Conservation (phyloP, 2,113 vertebrate species). For the Scopus umbretta region DNA sequence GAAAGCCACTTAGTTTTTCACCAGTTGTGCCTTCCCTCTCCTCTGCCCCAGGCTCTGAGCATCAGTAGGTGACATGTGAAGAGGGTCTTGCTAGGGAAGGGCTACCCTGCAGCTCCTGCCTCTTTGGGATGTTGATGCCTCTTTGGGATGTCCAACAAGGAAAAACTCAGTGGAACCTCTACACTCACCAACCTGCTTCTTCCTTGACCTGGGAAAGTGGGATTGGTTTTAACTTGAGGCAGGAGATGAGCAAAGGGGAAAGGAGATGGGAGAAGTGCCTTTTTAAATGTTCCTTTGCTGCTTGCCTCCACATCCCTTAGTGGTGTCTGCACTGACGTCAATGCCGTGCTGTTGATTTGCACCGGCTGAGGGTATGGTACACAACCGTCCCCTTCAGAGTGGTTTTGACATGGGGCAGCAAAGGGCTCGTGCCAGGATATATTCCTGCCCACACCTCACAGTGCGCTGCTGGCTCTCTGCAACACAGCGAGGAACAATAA, state of each 20-base stretch:
- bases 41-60: not conserved
- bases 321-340: not conserved
- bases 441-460: not conserved
- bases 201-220: not conserved
- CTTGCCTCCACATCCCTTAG: not conserved
- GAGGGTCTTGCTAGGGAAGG: not conserved
- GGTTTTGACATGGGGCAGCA: not conserved
- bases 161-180: not conserved
- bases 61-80: not conserved
- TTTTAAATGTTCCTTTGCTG: not conserved
- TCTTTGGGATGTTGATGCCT: not conserved
- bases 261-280: not conserved
- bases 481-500: accelerated
- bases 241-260: not conserved
- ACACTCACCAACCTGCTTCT: not conserved
- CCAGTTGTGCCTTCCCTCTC: not conserved
- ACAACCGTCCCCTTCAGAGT: not conserved
- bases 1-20: not conserved
- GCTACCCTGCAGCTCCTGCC: not conserved
- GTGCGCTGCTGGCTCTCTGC: not conserved
- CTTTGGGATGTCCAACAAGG: accelerated
- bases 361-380: slow-evolving; percentile 17
- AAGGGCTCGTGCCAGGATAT: not conserved
- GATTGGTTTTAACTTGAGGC: not conserved
- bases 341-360: not conserved